Conservation (phyloP, 2,113 vertebrate genomes). For the Oenanthe oenanthe region DNA sequence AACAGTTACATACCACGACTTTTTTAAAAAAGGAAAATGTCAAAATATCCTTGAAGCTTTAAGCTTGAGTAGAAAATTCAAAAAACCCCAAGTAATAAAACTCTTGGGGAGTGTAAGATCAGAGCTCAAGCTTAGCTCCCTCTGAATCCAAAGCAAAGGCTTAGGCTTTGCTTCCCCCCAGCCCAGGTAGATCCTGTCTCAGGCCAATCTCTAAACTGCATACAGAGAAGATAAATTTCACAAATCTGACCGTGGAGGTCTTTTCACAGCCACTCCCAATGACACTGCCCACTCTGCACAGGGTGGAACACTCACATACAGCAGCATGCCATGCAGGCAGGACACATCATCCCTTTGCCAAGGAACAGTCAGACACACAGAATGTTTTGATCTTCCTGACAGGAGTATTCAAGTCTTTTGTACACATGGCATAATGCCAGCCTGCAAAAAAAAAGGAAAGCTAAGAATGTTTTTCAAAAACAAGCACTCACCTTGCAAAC, state of each 20-base stretch:
- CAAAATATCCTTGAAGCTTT: neutral
- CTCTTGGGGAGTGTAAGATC: neutral
- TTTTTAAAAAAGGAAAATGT: neutral
- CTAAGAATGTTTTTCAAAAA: neutral
- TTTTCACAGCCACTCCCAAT: neutral
- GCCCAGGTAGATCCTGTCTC: neutral
- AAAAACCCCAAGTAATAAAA: neutral
- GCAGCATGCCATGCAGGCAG: fast-evolving
- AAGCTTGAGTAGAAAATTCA: neutral
- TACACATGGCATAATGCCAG: neutral
- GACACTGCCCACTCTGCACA: neutral
- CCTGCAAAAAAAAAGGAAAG: neutral
- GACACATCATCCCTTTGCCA: neutral
- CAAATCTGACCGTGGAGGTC: fast-evolving
- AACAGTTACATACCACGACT: neutral
- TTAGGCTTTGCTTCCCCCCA: neutral
- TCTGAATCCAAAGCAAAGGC: neutral
- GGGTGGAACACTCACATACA: neutral
- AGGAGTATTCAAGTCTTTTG: neutral
- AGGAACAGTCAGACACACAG: neutral
- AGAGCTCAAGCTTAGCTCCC: neutral
- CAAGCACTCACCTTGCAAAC: neutral
- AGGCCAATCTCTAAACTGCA: neutral
- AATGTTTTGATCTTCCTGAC: neutral
- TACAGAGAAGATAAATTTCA: neutral